phyloP scores from a whole-genome alignment of 2,113 vertebrate species.

The Semnornis frantzii region DNA sequence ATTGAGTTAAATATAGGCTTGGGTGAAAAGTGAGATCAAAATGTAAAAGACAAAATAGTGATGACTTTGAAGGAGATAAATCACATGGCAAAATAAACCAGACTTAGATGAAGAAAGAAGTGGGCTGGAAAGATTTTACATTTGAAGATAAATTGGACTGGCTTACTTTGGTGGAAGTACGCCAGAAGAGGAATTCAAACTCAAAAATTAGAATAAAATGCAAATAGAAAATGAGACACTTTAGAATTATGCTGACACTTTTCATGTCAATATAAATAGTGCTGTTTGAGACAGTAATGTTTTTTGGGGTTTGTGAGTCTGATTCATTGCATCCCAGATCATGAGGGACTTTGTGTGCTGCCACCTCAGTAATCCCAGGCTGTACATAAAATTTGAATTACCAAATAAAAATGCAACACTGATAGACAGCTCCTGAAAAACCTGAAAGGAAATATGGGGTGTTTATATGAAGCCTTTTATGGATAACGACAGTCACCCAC shows the following conservation, averaged over 20 bases:
- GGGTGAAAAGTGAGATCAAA: background rate
- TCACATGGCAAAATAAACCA: background rate
- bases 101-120: background rate
- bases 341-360: background rate
- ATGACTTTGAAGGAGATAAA: background rate
- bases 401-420: background rate
- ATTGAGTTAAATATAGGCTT: fast-evolving
- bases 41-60: background rate
- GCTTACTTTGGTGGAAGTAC: background rate
- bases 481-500: background rate
- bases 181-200: background rate
- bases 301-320: background rate
- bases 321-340: background rate
- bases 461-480: background rate
- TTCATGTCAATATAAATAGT: background rate
- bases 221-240: background rate
- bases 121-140: background rate
- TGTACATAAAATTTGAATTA: background rate
- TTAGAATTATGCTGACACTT: background rate
- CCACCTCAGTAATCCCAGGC: background rate
- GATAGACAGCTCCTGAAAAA: background rate
- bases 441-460: fast-evolving
- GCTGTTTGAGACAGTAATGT: background rate
- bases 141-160: background rate
- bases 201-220: background rate